Evolutionary conservation across 2,888 invertebrate genomes (phyloP), one percentile per base, ranked within the genome.

Genomic region (Megastigmus dorsalis): DNA sequence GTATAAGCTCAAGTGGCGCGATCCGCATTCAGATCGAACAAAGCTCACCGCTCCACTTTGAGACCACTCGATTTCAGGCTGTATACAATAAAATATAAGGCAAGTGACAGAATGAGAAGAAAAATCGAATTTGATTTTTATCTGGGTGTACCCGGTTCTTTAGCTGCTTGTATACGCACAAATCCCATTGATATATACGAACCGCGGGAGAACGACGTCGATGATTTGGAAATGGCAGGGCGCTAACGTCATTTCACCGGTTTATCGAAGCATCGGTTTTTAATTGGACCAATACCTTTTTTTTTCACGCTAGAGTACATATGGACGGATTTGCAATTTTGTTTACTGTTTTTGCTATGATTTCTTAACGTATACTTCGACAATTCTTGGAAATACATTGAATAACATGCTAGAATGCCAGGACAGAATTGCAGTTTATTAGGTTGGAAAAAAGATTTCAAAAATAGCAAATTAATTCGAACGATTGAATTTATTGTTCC

Each of bases 81-180:
- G 13, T n/a, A 45, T n/a, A n/a, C n/a, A n/a, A n/a, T n/a, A n/a
- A 7, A 57, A 60, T 38, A 55, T 38, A 54, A 55, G 45, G 45
- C 18, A 33, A 63, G 10, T 52, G 43, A 62, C 43, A 55, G 50
- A 36, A 57, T 23, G 33, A 38, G 48, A 43, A 10, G 54, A 62
- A 69, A 71, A 55, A 55, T 71, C 55, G 45, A 52, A 55, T 50
- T 63, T 65, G 48, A 57, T 60, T 73, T n/a, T 60, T 73, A 66
- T 67, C 60, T n/a, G n/a, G 52, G 2, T 1, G n/a, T n/a, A n/a
- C n/a, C n/a, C 52, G 69, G 50, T 55, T n/a, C n/a, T n/a, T 52
- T 50, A 55, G 36, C 18, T 20, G 33, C n/a, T n/a, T 57, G 33
- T 55, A 55, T 13, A 36, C 48, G 13, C n/a, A n/a, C n/a, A n/a